Percentiles rank a stretch among this genome's conserved stretches.
phyloP scores from a whole-genome alignment of 2,888 invertebrate species.

The Caenorhabditis wallacei region DNA sequence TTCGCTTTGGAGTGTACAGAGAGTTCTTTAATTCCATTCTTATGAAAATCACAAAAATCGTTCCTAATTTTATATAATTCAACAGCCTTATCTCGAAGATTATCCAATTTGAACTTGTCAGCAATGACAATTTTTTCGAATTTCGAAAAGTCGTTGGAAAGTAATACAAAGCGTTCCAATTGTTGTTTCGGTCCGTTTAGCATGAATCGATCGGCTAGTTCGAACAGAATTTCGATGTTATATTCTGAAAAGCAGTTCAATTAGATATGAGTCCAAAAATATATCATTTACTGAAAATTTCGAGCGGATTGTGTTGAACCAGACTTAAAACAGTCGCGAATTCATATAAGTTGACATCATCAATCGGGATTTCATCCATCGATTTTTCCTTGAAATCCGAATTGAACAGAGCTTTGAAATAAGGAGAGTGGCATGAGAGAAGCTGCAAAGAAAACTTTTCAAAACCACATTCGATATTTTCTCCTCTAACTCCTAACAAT shows the following conservation, averaged over 20 bases:
- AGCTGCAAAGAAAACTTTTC: conserved; percentile 3
- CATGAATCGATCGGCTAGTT: not conserved
- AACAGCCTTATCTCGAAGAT: too few species aligned
- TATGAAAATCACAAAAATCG: too few species aligned
- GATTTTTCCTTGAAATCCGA: not conserved
- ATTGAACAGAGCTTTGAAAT: not conserved
- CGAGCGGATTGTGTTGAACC: not conserved
- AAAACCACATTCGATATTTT: too few species aligned
- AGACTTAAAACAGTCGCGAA: conserved; percentile 3
- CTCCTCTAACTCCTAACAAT: too few species aligned
- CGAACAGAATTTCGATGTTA: not conserved
- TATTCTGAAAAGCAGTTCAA: not conserved
- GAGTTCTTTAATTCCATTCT: too few species aligned
- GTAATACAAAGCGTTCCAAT: too few species aligned
- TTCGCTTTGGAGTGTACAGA: too few species aligned
- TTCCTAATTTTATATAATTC: too few species aligned
- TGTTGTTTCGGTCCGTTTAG: not conserved
- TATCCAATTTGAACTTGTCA: too few species aligned
- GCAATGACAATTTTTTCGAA: too few species aligned
- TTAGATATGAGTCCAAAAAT: not conserved
- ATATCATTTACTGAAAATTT: too few species aligned
- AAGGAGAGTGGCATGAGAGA: conserved; percentile 16
- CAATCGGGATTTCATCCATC: not conserved
- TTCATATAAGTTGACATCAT: conserved; percentile 11
- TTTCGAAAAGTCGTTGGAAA: too few species aligned